These are phyloP conservation scores for Synergus japonicus DNA, from an alignment of 2,888 invertebrate genomes.

Conservation along the genomic window DNA sequence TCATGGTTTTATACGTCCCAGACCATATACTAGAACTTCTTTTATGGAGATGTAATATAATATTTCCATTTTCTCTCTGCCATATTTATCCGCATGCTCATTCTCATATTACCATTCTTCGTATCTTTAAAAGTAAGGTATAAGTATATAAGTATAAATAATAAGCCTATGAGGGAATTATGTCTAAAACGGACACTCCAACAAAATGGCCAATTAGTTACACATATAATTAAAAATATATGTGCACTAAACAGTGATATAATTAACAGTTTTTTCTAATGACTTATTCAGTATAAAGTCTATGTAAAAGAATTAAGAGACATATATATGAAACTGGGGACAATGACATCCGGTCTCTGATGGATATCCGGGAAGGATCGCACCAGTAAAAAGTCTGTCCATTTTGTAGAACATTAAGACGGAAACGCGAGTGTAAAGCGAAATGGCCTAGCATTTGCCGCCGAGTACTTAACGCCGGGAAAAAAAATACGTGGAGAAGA, in stretches of 20 bases:
- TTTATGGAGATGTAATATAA: constrained; percentile 30
- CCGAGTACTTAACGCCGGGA: constrained; percentile 8
- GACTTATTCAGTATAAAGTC: no score
- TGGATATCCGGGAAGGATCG: constrained; percentile 7
- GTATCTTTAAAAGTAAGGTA: not conserved
- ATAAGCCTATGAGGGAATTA: no score
- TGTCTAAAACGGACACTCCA: no score
- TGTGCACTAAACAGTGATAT: no score
- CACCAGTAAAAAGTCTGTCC: not conserved
- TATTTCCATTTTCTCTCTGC: constrained; percentile 23
- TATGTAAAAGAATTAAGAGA: no score
- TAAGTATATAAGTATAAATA: not conserved
- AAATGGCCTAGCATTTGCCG: constrained; percentile 19
- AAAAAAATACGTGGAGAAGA: constrained; percentile 11
- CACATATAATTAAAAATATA: no score
- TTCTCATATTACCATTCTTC: not conserved
- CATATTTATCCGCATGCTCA: constrained; percentile 23
- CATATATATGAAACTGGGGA: constrained; percentile 4
- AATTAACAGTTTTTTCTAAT: no score
- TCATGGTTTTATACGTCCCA: constrained; percentile 28
- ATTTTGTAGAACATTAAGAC: constrained; percentile 34
- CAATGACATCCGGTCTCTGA: not conserved
- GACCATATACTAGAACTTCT: constrained; percentile 6
- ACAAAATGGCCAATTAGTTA: no score
- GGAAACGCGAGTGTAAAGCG: constrained; percentile 6